Evolutionary conservation across 2,113 vertebrate species (phyloP).

Genomic region (Anoplopoma fimbria): DNA sequence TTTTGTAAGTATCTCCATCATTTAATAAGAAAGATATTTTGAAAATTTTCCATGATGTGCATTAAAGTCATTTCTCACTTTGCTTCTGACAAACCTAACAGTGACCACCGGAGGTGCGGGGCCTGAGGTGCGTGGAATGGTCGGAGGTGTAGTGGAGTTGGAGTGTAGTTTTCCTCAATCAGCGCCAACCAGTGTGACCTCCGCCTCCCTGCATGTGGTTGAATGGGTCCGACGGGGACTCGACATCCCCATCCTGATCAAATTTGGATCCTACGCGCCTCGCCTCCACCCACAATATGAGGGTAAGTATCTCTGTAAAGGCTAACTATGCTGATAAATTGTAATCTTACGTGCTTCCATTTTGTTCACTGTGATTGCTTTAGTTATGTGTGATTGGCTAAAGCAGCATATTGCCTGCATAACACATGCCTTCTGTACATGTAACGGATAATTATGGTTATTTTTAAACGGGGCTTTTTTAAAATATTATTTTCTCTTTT

Average conservation of each 20-base stretch:
- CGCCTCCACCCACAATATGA: constrained; percentile 91
- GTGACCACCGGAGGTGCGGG: constrained; percentile 26
- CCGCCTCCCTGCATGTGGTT: constrained; percentile 88
- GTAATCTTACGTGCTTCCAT: neutral
- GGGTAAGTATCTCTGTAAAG: constrained; percentile 81
- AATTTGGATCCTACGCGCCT: constrained; percentile 90
- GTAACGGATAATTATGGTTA: neutral
- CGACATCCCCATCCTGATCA: constrained; percentile 92
- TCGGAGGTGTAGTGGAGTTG: constrained; percentile 85
- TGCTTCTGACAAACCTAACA: constrained; percentile 28
- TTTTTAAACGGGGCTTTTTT: neutral
- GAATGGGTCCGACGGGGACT: constrained; percentile 94
- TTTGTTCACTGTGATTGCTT: neutral
- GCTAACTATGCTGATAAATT: neutral
- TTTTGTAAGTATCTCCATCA: constrained; percentile 75
- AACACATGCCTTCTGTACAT: neutral
- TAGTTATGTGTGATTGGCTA: neutral
- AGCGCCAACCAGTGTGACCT: constrained; percentile 43
- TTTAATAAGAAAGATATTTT: constrained; percentile 11
- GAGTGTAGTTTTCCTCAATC: constrained; percentile 84
- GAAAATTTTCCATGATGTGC: neutral
- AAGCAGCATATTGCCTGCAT: neutral
- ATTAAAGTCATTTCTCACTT: constrained; percentile 1
- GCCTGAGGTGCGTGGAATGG: constrained; percentile 83
- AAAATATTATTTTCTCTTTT: neutral